These are phyloP conservation scores for Macrosiphum euphorbiae DNA, from an alignment of 2,888 invertebrate species.

Conservation along the genomic window DNA sequence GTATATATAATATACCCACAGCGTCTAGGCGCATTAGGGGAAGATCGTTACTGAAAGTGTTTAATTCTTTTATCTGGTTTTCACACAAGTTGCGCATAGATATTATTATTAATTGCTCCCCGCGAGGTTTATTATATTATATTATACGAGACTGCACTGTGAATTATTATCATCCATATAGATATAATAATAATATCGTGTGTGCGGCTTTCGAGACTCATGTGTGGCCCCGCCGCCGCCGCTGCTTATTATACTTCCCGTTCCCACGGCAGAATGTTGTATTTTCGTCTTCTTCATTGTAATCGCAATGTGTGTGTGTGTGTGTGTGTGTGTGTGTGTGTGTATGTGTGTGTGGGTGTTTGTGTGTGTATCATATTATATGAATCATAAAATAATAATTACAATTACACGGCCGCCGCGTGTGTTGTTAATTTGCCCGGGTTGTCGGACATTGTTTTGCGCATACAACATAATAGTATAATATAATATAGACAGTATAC, in stretches of 20 bases:
- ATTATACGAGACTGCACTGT: conserved; percentile 48
- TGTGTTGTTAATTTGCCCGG: conserved; percentile 51
- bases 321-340: not conserved
- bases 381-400: conserved; percentile 62
- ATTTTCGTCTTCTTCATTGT: conserved; percentile 58
- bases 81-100: conserved; percentile 13
- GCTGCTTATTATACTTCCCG: conserved; percentile 59
- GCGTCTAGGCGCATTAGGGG: not conserved
- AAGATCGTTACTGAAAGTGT: conserved; percentile 60
- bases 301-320: conserved; percentile 10
- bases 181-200: conserved; percentile 7
- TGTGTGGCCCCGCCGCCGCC: not conserved
- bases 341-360: not conserved
- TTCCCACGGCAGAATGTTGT: conserved; percentile 60
- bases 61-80: conserved; percentile 58
- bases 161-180: conserved; percentile 47
- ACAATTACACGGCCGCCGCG: conserved; percentile 38
- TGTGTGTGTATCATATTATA: not conserved
- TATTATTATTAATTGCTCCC: conserved; percentile 44
- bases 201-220: conserved; percentile 43
- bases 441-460: conserved; percentile 51
- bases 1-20: not conserved
- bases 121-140: conserved; percentile 4
- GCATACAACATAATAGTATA: not conserved
- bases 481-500: not conserved